These are phyloP conservation scores for Conopomorpha cramerella DNA, from an alignment of 1,140 invertebrate species.

Conservation along the genomic window DNA sequence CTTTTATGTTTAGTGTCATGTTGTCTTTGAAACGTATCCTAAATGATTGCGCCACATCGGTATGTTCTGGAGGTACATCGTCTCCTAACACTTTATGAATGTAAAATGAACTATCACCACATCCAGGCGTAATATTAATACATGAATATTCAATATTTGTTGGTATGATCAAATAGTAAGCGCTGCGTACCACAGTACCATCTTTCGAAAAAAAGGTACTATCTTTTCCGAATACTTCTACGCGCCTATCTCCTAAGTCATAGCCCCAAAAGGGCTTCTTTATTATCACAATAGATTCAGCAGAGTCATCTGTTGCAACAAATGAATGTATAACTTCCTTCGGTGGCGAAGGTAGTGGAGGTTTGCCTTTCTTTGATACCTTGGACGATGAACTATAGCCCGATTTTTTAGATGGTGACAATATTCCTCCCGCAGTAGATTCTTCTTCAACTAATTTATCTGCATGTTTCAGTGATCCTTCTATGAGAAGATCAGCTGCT, in stretches of 20 bases:
- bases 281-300: slow-evolving; percentile 2
- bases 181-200: slow-evolving; percentile 37
- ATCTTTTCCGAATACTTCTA: slow-evolving; percentile 51
- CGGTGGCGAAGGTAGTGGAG: slow-evolving; percentile 12
- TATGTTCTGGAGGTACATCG: slow-evolving; percentile 13
- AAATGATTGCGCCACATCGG: slow-evolving; percentile 23
- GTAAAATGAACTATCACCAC: slow-evolving; percentile 29
- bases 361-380: slow-evolving; percentile 21
- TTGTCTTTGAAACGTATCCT: slow-evolving; percentile 28
- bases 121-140: slow-evolving; percentile 27
- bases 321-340: slow-evolving; percentile 12
- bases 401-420: slow-evolving; percentile 13
- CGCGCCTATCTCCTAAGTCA: slow-evolving; percentile 50
- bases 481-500: slow-evolving; percentile 32
- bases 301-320: slow-evolving; percentile 5
- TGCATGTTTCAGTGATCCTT: slow-evolving; percentile 43
- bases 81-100: slow-evolving; percentile 27
- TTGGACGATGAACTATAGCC: slow-evolving; percentile 5
- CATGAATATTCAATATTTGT: slow-evolving; percentile 31
- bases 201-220: slow-evolving; percentile 47
- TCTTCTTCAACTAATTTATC: slow-evolving; percentile 18
- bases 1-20: slow-evolving; percentile 41
- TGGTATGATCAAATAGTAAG: slow-evolving; percentile 45
- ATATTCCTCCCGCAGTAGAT: slow-evolving; percentile 7
- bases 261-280: slow-evolving; percentile 37